Percentiles rank a stretch among this genome's conserved stretches.
Conservation (phyloP, 2,797 vertebrate genomes). For the Catostomus latipinnis region DNA sequence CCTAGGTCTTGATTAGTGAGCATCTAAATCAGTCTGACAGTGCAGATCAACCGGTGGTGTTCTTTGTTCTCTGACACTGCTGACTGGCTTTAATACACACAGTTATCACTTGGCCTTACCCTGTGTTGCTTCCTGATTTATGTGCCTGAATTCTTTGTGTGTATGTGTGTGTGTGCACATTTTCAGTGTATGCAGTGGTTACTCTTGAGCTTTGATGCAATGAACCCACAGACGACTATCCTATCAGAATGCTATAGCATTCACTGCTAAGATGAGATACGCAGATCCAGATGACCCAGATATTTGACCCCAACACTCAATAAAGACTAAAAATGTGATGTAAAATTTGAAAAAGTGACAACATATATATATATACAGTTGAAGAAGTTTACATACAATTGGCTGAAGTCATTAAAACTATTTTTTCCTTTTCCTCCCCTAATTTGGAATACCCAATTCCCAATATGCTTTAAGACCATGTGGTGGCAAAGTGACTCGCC, state of each 20-base stretch:
- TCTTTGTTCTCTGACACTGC: constrained; percentile 42
- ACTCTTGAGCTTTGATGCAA: constrained; percentile 43
- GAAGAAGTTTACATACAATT: too few relatives aligned
- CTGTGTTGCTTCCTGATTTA: constrained; percentile 35
- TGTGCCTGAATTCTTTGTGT: constrained; percentile 38
- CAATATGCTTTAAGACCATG: too few relatives aligned
- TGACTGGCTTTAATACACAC: constrained; percentile 29
- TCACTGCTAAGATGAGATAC: not conserved
- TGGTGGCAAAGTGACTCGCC: too few relatives aligned
- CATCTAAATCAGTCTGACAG: constrained; percentile 31
- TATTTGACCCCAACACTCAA: constrained; percentile 1
- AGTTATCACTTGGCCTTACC: constrained; percentile 39
- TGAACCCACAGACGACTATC: constrained; percentile 18
- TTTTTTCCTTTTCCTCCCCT: too few relatives aligned
- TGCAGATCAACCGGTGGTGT: constrained; percentile 45
- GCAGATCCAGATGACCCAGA: not conserved
- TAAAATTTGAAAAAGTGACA: too few relatives aligned
- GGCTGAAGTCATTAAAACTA: too few relatives aligned
- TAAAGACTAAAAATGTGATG: constrained; percentile 2
- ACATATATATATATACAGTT: too few relatives aligned
- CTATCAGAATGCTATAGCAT: constrained; percentile 22
- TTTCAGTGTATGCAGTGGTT: constrained; percentile 20
- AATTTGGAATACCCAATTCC: too few relatives aligned
- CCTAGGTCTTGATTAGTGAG: constrained; percentile 1
- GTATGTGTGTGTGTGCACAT: constrained; percentile 42